phyloP scores from a whole-genome alignment of 1,140 invertebrate genomes.

The Macrobrachium rosenbergii region DNA sequence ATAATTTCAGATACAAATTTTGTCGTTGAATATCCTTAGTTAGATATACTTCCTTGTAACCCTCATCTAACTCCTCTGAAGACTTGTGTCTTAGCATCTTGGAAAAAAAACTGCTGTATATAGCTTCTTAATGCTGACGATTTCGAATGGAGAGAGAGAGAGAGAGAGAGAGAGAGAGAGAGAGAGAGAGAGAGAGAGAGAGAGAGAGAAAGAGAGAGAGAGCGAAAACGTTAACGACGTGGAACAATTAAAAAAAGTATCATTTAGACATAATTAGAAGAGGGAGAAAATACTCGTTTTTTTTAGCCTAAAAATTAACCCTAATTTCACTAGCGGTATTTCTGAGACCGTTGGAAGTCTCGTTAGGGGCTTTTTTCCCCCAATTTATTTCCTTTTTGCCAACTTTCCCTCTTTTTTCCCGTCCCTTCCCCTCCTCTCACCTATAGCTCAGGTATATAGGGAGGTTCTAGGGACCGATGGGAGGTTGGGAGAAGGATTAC shows the following conservation, averaged over 20 bases:
- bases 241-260: background rate
- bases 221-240: background rate
- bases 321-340: too few species aligned
- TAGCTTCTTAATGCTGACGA: too few species aligned
- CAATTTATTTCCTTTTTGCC: background rate
- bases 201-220: slow-evolving; percentile 29
- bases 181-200: slow-evolving; percentile 40
- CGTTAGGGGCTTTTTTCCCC: background rate
- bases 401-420: background rate
- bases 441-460: too few species aligned
- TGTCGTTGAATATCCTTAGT: too few species aligned
- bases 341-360: background rate
- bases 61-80: too few species aligned
- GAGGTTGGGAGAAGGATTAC: too few species aligned
- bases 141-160: background rate
- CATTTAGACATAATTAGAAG: background rate
- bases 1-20: too few species aligned
- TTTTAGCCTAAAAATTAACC: too few species aligned
- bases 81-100: too few species aligned
- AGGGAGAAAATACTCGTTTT: background rate
- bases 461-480: too few species aligned
- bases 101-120: too few species aligned
- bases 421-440: background rate
- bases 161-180: slow-evolving; percentile 37
- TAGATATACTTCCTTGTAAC: too few species aligned